A percentile compares a stretch with the other conserved stretches of the same genome.
These are phyloP conservation scores for Meandrina meandrites DNA, from an alignment of 92 coral and sea anemone genomes.

Conservation along the genomic window DNA sequence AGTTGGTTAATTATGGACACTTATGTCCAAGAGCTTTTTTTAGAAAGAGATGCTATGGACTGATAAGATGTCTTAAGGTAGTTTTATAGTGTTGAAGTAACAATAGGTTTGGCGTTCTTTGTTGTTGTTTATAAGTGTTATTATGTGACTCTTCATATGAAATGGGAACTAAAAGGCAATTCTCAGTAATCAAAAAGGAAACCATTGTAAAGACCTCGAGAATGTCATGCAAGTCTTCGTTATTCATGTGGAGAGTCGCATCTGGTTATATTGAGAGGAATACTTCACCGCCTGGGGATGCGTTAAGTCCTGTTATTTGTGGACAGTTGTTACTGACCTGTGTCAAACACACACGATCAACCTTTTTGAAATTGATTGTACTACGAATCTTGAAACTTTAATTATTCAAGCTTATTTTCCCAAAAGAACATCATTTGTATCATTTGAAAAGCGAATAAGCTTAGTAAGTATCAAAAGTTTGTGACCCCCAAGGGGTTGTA, in stretches of 20 bases:
- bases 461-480: not conserved
- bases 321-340: not conserved
- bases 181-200: too few species aligned
- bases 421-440: not conserved
- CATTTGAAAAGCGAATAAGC: not conserved
- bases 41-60: not conserved
- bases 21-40: not conserved
- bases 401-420: not conserved
- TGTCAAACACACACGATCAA: slow-evolving; percentile 21
- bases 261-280: not conserved
- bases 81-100: not conserved
- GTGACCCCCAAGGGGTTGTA: not conserved
- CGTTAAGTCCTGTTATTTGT: slow-evolving; percentile 32
- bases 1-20: not conserved
- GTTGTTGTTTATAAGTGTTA: not conserved
- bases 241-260: not conserved
- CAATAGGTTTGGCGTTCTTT: not conserved
- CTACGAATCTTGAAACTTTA: not conserved
- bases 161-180: not conserved
- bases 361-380: not conserved
- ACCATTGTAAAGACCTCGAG: too few species aligned
- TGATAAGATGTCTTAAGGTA: not conserved
- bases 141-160: not conserved
- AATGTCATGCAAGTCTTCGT: too few species aligned
- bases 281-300: slow-evolving; percentile 21